Percentiles rank a stretch among this genome's conserved stretches.
phyloP scores from a whole-genome alignment of 2,888 invertebrate genomes.

The Heliconius ethilla region DNA sequence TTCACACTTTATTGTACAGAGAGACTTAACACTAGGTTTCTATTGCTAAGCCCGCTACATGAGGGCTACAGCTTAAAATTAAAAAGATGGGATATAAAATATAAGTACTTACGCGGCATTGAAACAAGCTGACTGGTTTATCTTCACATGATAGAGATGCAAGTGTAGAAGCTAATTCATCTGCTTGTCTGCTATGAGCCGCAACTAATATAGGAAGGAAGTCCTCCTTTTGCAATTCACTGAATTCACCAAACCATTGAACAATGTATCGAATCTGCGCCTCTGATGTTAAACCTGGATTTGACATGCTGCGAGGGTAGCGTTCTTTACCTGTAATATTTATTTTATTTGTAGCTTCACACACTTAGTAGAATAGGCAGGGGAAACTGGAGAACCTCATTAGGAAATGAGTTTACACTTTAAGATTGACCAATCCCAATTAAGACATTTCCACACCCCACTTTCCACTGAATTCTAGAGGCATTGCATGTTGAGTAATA shows the following conservation, averaged over 20 bases:
- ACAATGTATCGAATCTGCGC: constrained; percentile 90
- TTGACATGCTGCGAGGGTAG: constrained; percentile 77
- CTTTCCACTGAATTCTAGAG: too few relatives aligned
- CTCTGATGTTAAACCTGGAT: constrained; percentile 83
- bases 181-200: constrained; percentile 84
- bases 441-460: too few relatives aligned
- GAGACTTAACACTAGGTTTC: neutral
- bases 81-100: neutral
- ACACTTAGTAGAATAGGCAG: too few relatives aligned
- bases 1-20: neutral
- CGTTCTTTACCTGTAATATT: constrained; percentile 54
- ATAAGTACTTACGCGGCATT: constrained; percentile 86
- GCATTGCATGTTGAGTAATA: too few relatives aligned
- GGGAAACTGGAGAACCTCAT: too few relatives aligned
- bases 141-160: constrained; percentile 86
- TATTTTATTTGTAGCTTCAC: too few relatives aligned
- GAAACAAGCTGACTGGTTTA: constrained; percentile 91
- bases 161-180: constrained; percentile 87
- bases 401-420: too few relatives aligned
- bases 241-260: constrained; percentile 95
- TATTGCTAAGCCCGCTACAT: neutral
- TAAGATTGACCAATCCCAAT: too few relatives aligned
- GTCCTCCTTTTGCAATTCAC: constrained; percentile 92
- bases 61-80: neutral
- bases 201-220: constrained; percentile 88